Conservation (phyloP, 2,797 vertebrate species). For the Synaphobranchus kaupii region DNA sequence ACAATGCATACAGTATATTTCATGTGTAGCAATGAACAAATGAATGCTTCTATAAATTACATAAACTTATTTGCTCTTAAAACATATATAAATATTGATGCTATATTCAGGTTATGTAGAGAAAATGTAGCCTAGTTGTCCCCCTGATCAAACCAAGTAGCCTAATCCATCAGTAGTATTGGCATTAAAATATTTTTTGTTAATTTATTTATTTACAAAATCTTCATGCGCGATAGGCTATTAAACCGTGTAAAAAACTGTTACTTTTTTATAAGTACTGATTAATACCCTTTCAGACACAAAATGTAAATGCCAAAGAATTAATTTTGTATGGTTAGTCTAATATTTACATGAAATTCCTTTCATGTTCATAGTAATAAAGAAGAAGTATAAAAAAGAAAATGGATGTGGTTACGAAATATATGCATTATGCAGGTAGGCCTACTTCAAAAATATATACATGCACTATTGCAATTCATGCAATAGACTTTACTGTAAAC, state of each 20-base stretch:
- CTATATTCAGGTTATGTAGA: not conserved
- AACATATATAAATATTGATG: not conserved
- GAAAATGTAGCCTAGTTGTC: not conserved
- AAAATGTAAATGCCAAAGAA: not conserved
- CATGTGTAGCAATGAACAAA: not conserved
- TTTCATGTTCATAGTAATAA: not conserved
- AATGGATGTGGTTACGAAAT: not conserved
- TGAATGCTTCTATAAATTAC: not conserved
- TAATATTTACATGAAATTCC: not conserved
- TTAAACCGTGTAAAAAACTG: not conserved
- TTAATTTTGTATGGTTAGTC: not conserved
- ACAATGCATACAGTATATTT: not conserved
- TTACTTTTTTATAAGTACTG: not conserved
- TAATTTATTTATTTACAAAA: not conserved
- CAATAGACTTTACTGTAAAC: not conserved
- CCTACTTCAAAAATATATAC: not conserved
- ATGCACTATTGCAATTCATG: constrained; percentile 1
- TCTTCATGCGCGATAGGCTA: not conserved
- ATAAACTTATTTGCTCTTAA: not conserved
- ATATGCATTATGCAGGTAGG: not conserved
- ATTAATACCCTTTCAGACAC: not conserved
- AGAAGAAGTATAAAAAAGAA: not conserved
- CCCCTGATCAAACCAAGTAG: no score
- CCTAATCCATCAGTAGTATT: not conserved
- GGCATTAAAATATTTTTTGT: not conserved